A percentile compares a stretch with the other conserved stretches of the same genome.
Evolutionary conservation across 2,888 invertebrate species (phyloP).

Genomic region (Kuschelorhynchus macadamiae): DNA sequence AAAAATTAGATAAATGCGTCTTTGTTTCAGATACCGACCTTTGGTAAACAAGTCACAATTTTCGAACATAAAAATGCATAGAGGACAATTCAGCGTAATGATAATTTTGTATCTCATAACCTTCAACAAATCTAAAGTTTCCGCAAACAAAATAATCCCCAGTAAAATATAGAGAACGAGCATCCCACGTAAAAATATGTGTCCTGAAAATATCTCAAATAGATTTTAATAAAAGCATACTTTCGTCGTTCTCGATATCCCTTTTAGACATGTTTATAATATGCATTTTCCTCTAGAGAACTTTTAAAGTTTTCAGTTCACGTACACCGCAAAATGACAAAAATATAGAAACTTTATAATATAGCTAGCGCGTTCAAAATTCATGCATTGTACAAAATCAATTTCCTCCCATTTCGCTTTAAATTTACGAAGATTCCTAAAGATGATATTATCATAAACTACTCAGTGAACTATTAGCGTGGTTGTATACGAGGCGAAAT

Average conservation of each 20-base stretch:
- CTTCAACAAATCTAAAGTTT: slow-evolving; percentile 25
- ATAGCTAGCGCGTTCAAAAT: slow-evolving; percentile 41
- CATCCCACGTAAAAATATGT: slow-evolving; percentile 26
- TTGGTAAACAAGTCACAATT: slow-evolving; percentile 4
- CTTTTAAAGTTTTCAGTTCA: slow-evolving; percentile 43
- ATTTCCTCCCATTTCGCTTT: slow-evolving; percentile 44
- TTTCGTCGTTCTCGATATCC: slow-evolving; percentile 43
- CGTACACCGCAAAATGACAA: slow-evolving; percentile 48
- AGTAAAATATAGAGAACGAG: slow-evolving; percentile 18
- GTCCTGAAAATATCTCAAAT: slow-evolving; percentile 39
- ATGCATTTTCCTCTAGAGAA: slow-evolving; percentile 39
- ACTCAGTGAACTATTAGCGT: slow-evolving; percentile 22
- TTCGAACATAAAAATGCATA: not conserved
- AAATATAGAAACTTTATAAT: slow-evolving; percentile 47
- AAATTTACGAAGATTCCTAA: slow-evolving; percentile 42
- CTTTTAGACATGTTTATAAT: slow-evolving; percentile 45
- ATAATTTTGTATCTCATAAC: slow-evolving; percentile 1
- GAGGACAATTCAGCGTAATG: not conserved
- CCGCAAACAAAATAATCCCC: slow-evolving; percentile 31
- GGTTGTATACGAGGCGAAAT: slow-evolving; percentile 6
- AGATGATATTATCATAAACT: slow-evolving; percentile 31
- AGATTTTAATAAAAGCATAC: slow-evolving; percentile 49
- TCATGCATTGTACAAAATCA: slow-evolving; percentile 47
- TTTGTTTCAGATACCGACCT: not conserved
- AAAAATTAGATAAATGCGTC: too few relatives aligned